Evolutionary conservation across 2,888 invertebrate genomes (phyloP), one percentile per base, ranked within the genome.

Genomic region (Abrostola triplasia): DNA sequence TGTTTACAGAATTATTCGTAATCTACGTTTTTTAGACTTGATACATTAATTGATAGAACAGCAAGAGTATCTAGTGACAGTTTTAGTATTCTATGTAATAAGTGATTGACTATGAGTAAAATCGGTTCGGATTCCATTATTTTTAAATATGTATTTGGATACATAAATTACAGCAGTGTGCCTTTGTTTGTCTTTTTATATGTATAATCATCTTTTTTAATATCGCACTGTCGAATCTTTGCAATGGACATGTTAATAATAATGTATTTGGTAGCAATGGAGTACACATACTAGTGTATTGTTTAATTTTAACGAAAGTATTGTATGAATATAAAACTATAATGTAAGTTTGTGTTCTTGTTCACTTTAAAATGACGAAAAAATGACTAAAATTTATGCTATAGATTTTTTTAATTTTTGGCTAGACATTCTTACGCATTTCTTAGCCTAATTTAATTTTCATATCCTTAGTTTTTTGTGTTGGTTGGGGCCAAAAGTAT

Each of bases 401-500:
- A 11, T 49, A 5, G 1, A 7, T n/a, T 36, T 36, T 49, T 11
- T 49, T 36, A 11, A 49, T 49, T 49, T 11, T 24, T 10, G 35
- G 11, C 40, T 4, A 49, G 35, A 49, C 35, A 36, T 49, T 47
- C 13, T 24, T 13, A 9, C 5, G 13, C 44, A 47, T 47, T 47
- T 47, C 1, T 24, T 24, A 24, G 24, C 24, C 24, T 24, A 24
- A 8, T 47, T 47, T 47, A 47, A 13, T 47, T 47, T 47, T 47
- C 24, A 47, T 13, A 13, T 40, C 11, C 8, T 35, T 49, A 24
- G 24, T 49, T 13, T 36, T 47, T 47, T 13, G 24, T 36, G 35
- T 55, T 51, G 44, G 24, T 50, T 52, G 56, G 66, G 57, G 73
- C 52, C 41, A 59, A 59, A 7, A 60, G 36, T 56, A 52, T 37